Evolutionary conservation across 2,113 vertebrate species (phyloP).

Genomic region (Phalacrocorax carbo): DNA sequence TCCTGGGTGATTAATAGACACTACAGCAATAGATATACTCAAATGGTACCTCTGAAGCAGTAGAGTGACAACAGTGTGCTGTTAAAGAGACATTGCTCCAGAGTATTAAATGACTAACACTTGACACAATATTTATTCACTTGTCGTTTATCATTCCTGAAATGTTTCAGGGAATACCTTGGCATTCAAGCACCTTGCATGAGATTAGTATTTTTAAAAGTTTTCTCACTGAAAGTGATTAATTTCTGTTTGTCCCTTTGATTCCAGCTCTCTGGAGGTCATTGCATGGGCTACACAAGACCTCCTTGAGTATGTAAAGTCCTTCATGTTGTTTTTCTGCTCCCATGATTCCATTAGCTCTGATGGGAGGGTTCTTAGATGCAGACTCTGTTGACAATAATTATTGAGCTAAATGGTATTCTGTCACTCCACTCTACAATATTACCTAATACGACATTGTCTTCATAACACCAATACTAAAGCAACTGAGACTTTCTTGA

Average conservation of each 20-base stretch:
- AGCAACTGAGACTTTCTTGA: neutral
- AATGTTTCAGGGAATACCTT: neutral
- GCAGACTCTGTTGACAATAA: neutral
- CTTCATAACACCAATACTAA: neutral
- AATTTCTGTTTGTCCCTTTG: neutral
- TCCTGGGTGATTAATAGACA: neutral
- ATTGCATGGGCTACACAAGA: neutral
- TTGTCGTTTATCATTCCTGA: neutral
- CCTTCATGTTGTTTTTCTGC: neutral
- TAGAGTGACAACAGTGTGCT: neutral
- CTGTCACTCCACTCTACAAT: neutral
- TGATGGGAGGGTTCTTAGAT: neutral
- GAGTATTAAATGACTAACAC: neutral
- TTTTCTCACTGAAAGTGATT: neutral
- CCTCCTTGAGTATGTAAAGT: neutral
- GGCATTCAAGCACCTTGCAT: neutral
- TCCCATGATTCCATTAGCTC: neutral
- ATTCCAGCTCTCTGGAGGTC: neutral
- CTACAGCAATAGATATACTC: neutral
- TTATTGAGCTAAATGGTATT: neutral
- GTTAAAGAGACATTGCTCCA: neutral
- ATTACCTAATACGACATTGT: neutral
- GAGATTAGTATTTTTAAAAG: neutral
- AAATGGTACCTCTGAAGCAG: neutral
- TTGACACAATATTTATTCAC: conserved; percentile 30